Evolutionary conservation across 2,797 vertebrate genomes (phyloP), one percentile per base, ranked within the genome.

Genomic region (Gambusia yucatana): DNA sequence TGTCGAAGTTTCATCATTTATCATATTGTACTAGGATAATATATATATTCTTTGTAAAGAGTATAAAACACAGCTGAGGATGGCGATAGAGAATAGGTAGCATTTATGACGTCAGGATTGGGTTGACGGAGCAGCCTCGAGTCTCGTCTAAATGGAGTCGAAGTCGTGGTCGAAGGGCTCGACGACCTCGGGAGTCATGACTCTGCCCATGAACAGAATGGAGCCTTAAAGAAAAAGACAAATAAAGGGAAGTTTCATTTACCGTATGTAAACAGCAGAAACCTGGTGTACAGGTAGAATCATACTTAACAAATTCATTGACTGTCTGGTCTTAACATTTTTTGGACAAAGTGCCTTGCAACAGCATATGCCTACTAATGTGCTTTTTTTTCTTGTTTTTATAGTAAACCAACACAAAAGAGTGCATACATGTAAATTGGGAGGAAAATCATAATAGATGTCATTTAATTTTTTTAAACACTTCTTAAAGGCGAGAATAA

Each of bases 151-250:
- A 91, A 98, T 96, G 86, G 96, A 97, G 86, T 99, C 97, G 61
- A 98, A 98, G 88, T 98, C 97, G 1, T 96, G 96, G 89, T 96
- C 96, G 36, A 92, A 97, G 61, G 96, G 84, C 70, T 97, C 98
- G 90, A 98, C 95, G 72, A 97, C 95, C 91, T 99, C 98, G 0
- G 98, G 98, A 90, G 98, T 97, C 98, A 99, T 97, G 84, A 99
- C 97, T 92, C 98, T 96, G 77, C 98, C 98, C 97, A 99, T 98
- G 93, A 99, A 98, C 72, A 99, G 92, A 86, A 99, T 95, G 2
- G 96, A 96, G 28, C 97, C 98, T 99, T 86, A 14, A 75, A 43
- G 52, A 22, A 44, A 39, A 73, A 22, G 63, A 67, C 63, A 41
- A 28, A 50, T 9, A 36, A n/a, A 44, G 14, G 8, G 8, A 52